Base-by-base conservation (phyloP, 2,113 vertebrate species). In the Melozone crissalis region DNA sequence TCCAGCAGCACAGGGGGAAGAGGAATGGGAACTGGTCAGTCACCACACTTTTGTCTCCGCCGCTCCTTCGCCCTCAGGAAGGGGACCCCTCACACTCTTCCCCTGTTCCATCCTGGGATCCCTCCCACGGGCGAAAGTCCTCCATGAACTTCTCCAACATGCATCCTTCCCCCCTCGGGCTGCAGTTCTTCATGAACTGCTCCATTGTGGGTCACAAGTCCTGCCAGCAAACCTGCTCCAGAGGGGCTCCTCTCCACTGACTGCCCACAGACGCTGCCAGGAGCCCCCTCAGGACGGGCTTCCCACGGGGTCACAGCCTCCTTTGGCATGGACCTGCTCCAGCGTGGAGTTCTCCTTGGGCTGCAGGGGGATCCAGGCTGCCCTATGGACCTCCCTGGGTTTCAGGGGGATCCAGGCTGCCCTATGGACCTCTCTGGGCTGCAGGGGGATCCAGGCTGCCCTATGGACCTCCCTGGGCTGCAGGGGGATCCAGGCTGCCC, bases 111-210 rank as follows among this genome's bases (percentile, higher is more conserved):
- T 11, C 13, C 10, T 39, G 28, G 9, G 22, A 13, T 52, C 8
- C 4, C 23, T 75, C 11, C 46, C n/a, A 13, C 2, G 2, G n/a
- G 5, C 1, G 23, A 33, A 11, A 67, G 13, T 11, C 23, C 23
- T 46, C 6, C 52, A 28, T 27, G 19, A 46, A 54, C 24, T 30
- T 44, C 49, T 26, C 49, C 77, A 49, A 19, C 22, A 27, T 6
- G 11, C 44, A 31, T 37, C 31, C 26, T 37, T 61, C 37, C 35
- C 44, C 37, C 35, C 44, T 46, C 5, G 22, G 33, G 54, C 62
- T 69, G 73, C 55, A 39, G 28, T 20, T 61, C 47, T 55, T 44
- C 59, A 27, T 4, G 6, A 73, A 23, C 44, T 52, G 61, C 59
- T 23, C 51, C 51, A 7, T 5, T 43, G 33, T 23, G 51, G 31